Conservation (phyloP, 2,888 invertebrate species). For the Lucinisca nassula region DNA sequence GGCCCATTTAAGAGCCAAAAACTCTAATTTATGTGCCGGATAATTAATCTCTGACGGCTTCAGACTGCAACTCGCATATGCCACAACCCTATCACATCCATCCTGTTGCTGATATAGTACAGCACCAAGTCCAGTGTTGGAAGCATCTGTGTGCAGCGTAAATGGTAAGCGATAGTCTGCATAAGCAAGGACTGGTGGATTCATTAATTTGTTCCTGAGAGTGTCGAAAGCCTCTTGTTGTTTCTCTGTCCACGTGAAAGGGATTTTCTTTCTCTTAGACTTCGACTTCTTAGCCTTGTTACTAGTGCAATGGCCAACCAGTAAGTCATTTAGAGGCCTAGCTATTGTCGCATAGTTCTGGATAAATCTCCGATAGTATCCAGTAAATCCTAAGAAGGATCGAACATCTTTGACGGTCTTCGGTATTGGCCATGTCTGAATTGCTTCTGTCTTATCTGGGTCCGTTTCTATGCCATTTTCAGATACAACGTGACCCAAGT, state of each 20-base stretch:
- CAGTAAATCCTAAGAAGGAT: conserved; percentile 46
- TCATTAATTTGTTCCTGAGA: conserved; percentile 2
- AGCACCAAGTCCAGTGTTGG: conserved; percentile 37
- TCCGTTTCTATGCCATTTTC: conserved; percentile 7
- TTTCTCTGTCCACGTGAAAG: neutral
- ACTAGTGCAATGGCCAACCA: neutral
- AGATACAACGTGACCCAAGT: conserved; percentile 18
- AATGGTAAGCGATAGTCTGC: conserved; percentile 42
- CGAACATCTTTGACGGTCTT: neutral
- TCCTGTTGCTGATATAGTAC: conserved; percentile 52
- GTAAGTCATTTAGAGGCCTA: conserved; percentile 8
- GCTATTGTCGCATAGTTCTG: conserved; percentile 17
- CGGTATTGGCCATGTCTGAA: conserved; percentile 10
- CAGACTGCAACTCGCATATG: conserved; percentile 50
- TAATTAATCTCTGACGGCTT: conserved; percentile 44
- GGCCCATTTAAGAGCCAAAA: conserved; percentile 59
- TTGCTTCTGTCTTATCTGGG: neutral
- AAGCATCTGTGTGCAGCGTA: conserved; percentile 50
- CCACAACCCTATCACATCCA: conserved; percentile 24
- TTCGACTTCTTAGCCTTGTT: neutral
- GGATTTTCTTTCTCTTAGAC: neutral
- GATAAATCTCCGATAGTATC: conserved; percentile 11
- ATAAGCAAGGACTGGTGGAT: conserved; percentile 29
- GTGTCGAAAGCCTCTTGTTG: conserved; percentile 8
- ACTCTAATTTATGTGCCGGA: conserved; percentile 55